Evolutionary conservation across 2,888 invertebrate species (phyloP).

Genomic region (Alentia gelatinosa): DNA sequence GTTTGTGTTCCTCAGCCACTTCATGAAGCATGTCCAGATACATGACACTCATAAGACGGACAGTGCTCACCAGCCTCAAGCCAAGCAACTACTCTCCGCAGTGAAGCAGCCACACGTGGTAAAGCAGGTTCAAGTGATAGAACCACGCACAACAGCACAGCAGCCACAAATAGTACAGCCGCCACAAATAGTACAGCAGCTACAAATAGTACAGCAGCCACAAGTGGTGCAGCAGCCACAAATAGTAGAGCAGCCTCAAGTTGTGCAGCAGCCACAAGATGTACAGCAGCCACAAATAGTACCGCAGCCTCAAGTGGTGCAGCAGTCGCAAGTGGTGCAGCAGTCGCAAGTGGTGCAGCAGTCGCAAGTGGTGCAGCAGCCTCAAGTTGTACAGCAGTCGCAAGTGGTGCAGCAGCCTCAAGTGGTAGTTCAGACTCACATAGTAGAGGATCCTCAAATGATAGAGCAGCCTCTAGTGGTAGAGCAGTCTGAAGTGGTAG

Average conservation of each 20-base stretch:
- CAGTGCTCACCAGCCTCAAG: neutral
- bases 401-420: neutral
- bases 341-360: neutral
- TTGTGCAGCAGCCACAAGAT: neutral
- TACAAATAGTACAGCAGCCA: neutral
- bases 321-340: too few species aligned
- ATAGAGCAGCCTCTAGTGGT: neutral
- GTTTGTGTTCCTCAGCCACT: neutral
- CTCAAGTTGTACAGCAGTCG: neutral
- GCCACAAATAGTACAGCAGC: neutral
- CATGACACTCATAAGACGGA: neutral
- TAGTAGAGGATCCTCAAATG: neutral
- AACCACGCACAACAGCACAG: neutral
- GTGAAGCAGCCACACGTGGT: neutral
- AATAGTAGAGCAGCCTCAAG: neutral
- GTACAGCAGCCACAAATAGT: neutral
- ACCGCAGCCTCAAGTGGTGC: neutral
- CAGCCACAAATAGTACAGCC: neutral
- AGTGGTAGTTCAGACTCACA: neutral
- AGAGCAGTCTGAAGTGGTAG: neutral
- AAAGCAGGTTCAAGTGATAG: neutral
- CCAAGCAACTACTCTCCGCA: neutral
- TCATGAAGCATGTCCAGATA: neutral
- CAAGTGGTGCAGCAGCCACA: neutral
- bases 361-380: neutral